Conservation (phyloP, 1,140 invertebrate species). For the Drosophila oshimai region DNA sequence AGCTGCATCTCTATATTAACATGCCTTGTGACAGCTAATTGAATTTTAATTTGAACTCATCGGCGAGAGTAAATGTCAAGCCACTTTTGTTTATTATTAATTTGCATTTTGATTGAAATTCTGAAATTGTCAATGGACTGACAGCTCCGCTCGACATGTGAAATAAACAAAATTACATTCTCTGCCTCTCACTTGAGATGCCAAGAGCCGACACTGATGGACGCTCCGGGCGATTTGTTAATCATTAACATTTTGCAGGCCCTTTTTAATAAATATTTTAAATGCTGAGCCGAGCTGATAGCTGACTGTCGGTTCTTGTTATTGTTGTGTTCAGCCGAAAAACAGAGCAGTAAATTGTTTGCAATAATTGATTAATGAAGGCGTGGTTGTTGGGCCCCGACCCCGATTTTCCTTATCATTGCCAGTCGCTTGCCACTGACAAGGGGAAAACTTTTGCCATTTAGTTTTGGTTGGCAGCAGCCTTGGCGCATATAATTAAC, state of each 20-base stretch:
- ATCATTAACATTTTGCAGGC: conserved; percentile 32
- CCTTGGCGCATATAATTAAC: conserved; percentile 66
- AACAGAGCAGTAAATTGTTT: conserved; percentile 63
- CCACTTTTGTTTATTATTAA: conserved; percentile 79
- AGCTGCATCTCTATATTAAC: conserved; percentile 4
- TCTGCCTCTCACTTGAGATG: conserved; percentile 28
- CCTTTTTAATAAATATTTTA: conserved; percentile 65
- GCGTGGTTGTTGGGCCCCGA: not conserved
- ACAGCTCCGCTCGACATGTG: conserved; percentile 53
- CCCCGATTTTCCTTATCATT: conserved; percentile 35
- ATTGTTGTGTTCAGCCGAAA: conserved; percentile 12
- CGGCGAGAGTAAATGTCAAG: conserved; percentile 48
- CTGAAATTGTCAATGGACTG: conserved; percentile 61
- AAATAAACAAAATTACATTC: conserved; percentile 59
- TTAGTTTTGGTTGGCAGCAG: conserved; percentile 42
- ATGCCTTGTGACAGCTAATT: conserved; percentile 62
- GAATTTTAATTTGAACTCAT: conserved; percentile 44
- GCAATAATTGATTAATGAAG: conserved; percentile 77
- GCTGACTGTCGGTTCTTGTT: conserved; percentile 1
- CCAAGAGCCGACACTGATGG: conserved; percentile 32
- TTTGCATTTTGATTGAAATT: conserved; percentile 77
- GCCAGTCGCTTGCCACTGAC: conserved; percentile 23
- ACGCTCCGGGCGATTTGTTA: conserved; percentile 38
- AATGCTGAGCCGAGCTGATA: conserved; percentile 9
- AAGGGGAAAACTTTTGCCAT: conserved; percentile 58